phyloP scores from a whole-genome alignment of 35 echinoderm and acorn worm species.

The Ophiothrix spiculata region DNA sequence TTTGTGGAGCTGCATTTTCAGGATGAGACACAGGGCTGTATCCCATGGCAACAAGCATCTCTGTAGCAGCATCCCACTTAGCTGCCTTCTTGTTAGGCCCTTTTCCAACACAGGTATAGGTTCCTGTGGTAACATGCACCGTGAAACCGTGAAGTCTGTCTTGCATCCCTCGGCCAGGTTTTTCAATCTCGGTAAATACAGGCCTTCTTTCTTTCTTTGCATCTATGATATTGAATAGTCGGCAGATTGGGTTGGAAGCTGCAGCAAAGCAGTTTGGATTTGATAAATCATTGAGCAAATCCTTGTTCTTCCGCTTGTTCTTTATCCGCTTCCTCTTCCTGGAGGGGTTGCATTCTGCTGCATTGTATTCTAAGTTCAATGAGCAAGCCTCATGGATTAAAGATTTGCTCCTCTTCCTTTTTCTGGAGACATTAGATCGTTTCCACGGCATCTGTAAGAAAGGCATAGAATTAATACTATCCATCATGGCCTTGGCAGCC shows the following conservation, averaged over 20 bases:
- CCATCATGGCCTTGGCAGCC: conserved; percentile 74
- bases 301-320: too few species aligned
- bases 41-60: conserved; percentile 75
- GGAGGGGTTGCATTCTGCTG: too few species aligned
- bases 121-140: conserved; percentile 64
- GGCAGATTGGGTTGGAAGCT: conserved; percentile 86
- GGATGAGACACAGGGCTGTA: conserved; percentile 53
- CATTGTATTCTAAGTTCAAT: conserved; percentile 51
- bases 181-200: conserved; percentile 68
- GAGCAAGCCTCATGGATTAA: conserved; percentile 42
- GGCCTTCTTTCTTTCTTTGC: conserved; percentile 88
- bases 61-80: conserved; percentile 89
- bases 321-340: too few species aligned
- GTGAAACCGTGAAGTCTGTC: conserved; percentile 75
- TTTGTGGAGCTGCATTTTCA: conserved; percentile 27
- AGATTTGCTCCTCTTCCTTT: conserved; percentile 71
- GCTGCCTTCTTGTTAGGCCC: conserved; percentile 91
- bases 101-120: conserved; percentile 62
- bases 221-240: conserved; percentile 90
- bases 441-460: conserved; percentile 20
- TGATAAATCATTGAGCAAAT: too few species aligned
- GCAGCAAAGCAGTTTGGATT: too few species aligned
- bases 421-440: conserved; percentile 20
- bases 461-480: conserved; percentile 50
- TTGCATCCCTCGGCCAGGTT: conserved; percentile 44